Conservation (phyloP, 2,797 vertebrate genomes). For the Eremophila alpestris region DNA sequence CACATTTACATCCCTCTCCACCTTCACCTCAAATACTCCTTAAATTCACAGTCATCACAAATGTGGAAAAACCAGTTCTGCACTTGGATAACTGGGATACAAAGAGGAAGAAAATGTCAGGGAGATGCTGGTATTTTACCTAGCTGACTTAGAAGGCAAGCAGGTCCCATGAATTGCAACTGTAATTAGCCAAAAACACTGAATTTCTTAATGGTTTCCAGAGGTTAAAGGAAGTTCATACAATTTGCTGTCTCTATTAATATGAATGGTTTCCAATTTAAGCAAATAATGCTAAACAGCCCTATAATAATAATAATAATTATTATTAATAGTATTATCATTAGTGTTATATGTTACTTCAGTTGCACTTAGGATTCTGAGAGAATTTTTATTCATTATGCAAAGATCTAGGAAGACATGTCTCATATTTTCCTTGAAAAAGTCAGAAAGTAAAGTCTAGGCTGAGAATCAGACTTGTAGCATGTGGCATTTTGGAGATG, state of each 20-base stretch:
- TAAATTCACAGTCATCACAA: background rate
- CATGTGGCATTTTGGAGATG: background rate
- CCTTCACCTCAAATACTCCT: conserved; percentile 1
- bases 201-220: conserved; percentile 3
- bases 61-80: background rate
- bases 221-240: conserved; percentile 47
- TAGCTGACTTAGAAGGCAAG: background rate
- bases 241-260: conserved; percentile 1
- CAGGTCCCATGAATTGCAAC: background rate
- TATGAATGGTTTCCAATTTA: conserved; percentile 22
- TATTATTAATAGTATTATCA: background rate
- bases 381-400: background rate
- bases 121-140: background rate
- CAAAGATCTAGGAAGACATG: background rate
- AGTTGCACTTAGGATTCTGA: background rate
- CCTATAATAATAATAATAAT: background rate
- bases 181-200: conserved; percentile 12
- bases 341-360: background rate
- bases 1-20: background rate
- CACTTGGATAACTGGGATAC: background rate
- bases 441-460: background rate
- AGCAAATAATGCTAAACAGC: conserved; percentile 8
- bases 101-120: background rate
- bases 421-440: background rate
- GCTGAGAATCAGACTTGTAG: background rate